A percentile compares a stretch with the other conserved stretches of the same genome.
These are phyloP conservation scores for Cyclopterus lumpus DNA, from an alignment of 2,797 vertebrate genomes.

Conservation along the genomic window DNA sequence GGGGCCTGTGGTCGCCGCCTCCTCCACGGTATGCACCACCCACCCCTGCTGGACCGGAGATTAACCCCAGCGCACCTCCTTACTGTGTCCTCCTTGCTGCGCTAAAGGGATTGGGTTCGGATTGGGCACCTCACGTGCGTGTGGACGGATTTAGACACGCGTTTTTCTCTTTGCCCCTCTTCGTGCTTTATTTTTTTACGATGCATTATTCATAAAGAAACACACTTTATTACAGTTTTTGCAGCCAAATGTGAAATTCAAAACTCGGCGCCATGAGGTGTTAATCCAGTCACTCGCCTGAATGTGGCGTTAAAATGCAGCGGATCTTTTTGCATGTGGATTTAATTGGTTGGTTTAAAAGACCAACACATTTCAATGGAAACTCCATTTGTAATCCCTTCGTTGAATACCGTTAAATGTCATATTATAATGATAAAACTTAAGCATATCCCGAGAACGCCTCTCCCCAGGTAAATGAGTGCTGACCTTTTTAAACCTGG, in stretches of 20 bases:
- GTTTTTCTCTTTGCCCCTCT: not conserved
- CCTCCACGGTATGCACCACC: slow-evolving; percentile 75
- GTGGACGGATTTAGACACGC: not conserved
- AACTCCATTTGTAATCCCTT: slow-evolving; percentile 61
- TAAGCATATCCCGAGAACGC: slow-evolving; percentile 61
- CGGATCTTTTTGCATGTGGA: slow-evolving; percentile 28
- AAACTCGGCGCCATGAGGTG: not conserved
- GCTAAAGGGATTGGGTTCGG: not conserved
- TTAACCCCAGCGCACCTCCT: slow-evolving; percentile 87
- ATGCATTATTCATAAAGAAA: not conserved
- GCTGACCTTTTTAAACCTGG: slow-evolving; percentile 77
- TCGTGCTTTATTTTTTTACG: not conserved
- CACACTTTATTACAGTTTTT: not conserved
- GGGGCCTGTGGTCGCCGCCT: slow-evolving; percentile 67
- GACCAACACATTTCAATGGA: slow-evolving; percentile 51
- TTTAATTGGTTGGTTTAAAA: slow-evolving; percentile 67
- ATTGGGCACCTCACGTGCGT: too few species aligned
- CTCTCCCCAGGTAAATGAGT: slow-evolving; percentile 69
- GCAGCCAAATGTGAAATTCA: not conserved
- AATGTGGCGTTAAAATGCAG: not conserved
- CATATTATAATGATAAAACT: slow-evolving; percentile 74
- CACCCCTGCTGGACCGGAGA: slow-evolving; percentile 86
- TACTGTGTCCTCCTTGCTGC: not conserved
- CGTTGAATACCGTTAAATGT: slow-evolving; percentile 70
- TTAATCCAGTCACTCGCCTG: not conserved